Evolutionary conservation across 2,888 invertebrate genomes (phyloP).

Genomic region (Yponomeuta cagnagella): DNA sequence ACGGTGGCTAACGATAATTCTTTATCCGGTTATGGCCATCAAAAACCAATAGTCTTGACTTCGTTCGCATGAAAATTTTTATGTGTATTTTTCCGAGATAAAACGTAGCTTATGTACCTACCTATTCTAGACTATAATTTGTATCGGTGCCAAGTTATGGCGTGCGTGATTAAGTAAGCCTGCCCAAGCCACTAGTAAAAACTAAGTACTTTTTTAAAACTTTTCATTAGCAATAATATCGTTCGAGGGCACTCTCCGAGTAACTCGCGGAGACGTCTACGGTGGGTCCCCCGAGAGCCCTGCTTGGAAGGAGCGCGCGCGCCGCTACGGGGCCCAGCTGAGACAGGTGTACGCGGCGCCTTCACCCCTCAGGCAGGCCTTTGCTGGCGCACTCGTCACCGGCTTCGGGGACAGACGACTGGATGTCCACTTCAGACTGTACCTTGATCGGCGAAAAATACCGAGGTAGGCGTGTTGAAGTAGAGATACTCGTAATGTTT

Average conservation of each 20-base stretch:
- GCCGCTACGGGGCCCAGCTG: conserved; percentile 83
- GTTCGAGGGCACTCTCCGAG: conserved; percentile 85
- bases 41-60: too few relatives aligned
- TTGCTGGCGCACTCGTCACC: conserved; percentile 79
- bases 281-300: conserved; percentile 75
- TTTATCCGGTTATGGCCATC: too few relatives aligned
- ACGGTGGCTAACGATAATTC: too few relatives aligned
- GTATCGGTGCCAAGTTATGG: not conserved
- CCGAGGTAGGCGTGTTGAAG: conserved; percentile 72
- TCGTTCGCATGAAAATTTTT: too few relatives aligned
- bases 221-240: conserved; percentile 79
- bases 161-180: not conserved
- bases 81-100: too few relatives aligned
- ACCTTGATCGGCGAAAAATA: conserved; percentile 87
- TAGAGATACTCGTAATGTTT: not conserved
- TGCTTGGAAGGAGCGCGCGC: conserved; percentile 83
- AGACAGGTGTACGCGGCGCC: conserved; percentile 80
- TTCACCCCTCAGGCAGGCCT: conserved; percentile 76
- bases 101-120: too few relatives aligned
- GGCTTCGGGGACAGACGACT: conserved; percentile 86
- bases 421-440: conserved; percentile 85
- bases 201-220: not conserved
- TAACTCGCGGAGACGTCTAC: conserved; percentile 83
- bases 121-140: too few relatives aligned
- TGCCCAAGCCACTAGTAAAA: not conserved